Base-by-base conservation (phyloP, 2,797 vertebrate genomes). In the Steatocranus sp. region DNA sequence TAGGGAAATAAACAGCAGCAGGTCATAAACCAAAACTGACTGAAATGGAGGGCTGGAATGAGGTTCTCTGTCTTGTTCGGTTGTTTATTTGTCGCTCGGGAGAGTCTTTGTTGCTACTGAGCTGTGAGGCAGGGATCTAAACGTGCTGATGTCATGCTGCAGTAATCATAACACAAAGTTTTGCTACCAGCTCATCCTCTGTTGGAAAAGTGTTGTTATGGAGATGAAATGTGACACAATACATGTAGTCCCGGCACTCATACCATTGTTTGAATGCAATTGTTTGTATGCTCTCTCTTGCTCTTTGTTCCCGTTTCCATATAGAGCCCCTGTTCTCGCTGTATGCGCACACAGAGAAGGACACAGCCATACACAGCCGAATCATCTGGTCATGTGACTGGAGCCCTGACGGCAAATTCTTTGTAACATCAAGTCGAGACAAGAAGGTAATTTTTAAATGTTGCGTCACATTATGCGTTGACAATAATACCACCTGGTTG, bases 331-430 rank as follows among this genome's bases (percentile, higher is more conserved):
- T 84, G 74, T 99, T 99, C 88, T 96, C 88, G n/a, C 95, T 98
- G 77, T 95, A 93, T 61, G 95, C 97, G 0, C 95, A 96, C 92
- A 98, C 98, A 6, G 94, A 94, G 80, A 98, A 98, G 95, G 95
- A 96, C 90, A 97, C 97, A 11, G 95, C 97, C 58, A 86, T 97
- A 36, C 98, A 99, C 91, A 96, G 96, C 48, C 96, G 98, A 78
- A 99, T 99, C 92, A 99, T 99, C 95, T 99, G 99, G 98, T 97
- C 98, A 78, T 99, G 99, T 93, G 98, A 98, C 88, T 99, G 99
- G 98, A 99, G 96, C 91, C 95, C 96, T 11, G 97, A 99, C 74
- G 96, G 96, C 96, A 97, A 95, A 78, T 99, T 97, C 95, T 99
- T 99, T 93, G 94, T 97, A 82, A 99, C 98, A 58, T 97, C 97